phyloP scores from a whole-genome alignment of 1,140 invertebrate genomes.

The Cydia strobilella region DNA sequence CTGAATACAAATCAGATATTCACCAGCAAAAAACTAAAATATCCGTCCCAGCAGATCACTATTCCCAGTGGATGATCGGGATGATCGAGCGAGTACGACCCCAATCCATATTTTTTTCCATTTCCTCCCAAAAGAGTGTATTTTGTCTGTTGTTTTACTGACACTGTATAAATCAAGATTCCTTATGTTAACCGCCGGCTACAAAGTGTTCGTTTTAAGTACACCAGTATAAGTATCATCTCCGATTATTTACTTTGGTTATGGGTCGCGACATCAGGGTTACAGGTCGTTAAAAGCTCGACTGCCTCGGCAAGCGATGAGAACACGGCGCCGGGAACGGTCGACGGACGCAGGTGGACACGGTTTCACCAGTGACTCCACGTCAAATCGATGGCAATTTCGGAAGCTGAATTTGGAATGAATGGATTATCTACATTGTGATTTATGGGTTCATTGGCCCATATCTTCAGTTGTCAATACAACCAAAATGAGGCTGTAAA shows the following conservation, averaged over 20 bases:
- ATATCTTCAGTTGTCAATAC: not conserved
- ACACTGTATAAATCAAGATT: slow-evolving; percentile 26
- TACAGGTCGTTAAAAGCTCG: not conserved
- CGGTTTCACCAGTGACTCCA: slow-evolving; percentile 13
- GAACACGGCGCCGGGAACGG: not conserved
- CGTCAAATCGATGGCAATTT: slow-evolving; percentile 22
- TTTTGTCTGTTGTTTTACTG: slow-evolving; percentile 19
- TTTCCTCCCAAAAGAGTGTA: slow-evolving; percentile 16
- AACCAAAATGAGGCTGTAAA: not conserved
- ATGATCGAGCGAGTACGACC: slow-evolving; percentile 20
- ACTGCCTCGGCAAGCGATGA: not conserved
- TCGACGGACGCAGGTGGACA: slow-evolving; percentile 21
- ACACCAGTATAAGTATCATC: not conserved
- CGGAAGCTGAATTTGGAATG: slow-evolving; percentile 19
- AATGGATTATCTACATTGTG: slow-evolving; percentile 18
- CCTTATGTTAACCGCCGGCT: not conserved
- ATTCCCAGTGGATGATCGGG: slow-evolving; percentile 21
- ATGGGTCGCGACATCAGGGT: not conserved
- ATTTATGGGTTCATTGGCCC: slow-evolving; percentile 16
- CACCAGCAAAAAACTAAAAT: slow-evolving; percentile 2
- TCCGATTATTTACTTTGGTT: not conserved
- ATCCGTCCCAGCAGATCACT: slow-evolving; percentile 12
- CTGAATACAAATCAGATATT: not conserved
- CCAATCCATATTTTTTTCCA: slow-evolving; percentile 26
- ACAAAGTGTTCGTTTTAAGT: not conserved